Conservation (phyloP, 2,888 invertebrate genomes). For the Hydriomena furcata region DNA sequence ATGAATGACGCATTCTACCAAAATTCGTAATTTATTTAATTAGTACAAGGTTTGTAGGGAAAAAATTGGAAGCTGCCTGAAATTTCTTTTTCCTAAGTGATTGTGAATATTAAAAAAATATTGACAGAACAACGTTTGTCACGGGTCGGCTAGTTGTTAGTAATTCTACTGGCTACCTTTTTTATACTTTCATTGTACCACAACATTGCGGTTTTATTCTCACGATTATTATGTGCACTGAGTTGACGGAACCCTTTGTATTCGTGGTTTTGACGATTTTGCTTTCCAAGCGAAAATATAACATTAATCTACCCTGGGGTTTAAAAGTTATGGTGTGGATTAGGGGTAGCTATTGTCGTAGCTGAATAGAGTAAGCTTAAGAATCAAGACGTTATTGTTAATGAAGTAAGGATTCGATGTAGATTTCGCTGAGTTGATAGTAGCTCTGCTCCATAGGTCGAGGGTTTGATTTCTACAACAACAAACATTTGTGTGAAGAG, state of each 20-base stretch:
- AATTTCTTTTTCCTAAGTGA: no score
- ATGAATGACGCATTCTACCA: no score
- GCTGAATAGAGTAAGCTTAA: constrained; percentile 25
- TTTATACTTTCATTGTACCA: constrained; percentile 1
- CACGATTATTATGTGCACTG: constrained; percentile 43
- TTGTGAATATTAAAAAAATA: no score
- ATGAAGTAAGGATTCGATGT: constrained; percentile 7
- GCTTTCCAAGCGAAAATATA: constrained; percentile 37
- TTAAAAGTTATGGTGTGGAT: constrained; percentile 33
- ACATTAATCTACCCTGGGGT: constrained; percentile 26
- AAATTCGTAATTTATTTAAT: no score
- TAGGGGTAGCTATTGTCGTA: constrained; percentile 31
- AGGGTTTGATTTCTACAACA: no score
- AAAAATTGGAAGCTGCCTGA: no score
- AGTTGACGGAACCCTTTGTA: constrained; percentile 56
- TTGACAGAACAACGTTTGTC: no score
- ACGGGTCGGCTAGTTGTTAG: background rate
- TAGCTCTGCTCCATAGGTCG: no score
- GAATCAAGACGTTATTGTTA: constrained; percentile 22
- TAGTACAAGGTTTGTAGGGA: no score
- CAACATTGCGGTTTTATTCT: constrained; percentile 52
- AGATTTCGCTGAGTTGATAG: background rate
- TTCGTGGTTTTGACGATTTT: constrained; percentile 39
- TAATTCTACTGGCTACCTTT: constrained; percentile 4
- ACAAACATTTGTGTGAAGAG: no score